Conservation (phyloP, 2,888 invertebrate species). For the Xylocampa areola region DNA sequence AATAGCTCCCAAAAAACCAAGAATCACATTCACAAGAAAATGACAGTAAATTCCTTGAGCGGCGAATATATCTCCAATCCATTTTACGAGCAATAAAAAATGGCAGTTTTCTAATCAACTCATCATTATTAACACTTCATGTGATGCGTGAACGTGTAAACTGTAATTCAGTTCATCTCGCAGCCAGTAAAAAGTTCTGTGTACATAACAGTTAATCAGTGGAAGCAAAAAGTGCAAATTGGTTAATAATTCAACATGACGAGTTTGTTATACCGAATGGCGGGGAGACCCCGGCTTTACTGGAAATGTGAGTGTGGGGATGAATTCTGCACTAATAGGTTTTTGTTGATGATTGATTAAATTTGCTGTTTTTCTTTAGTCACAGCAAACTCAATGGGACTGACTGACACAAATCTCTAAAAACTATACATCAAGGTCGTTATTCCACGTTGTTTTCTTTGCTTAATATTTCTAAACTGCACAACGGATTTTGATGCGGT, state of each 20-base stretch:
- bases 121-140: conserved; percentile 38
- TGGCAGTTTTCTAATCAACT: conserved; percentile 49
- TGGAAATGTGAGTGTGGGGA: conserved; percentile 10
- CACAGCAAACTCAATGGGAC: too few species aligned
- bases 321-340: conserved; percentile 14
- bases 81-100: conserved; percentile 33
- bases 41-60: conserved; percentile 49
- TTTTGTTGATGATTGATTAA: too few species aligned
- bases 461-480: too few species aligned
- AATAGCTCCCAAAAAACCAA: not conserved
- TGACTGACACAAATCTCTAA: too few species aligned
- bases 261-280: conserved; percentile 52
- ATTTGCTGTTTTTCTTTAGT: too few species aligned
- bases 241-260: conserved; percentile 56
- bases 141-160: conserved; percentile 54
- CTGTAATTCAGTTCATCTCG: conserved; percentile 56
- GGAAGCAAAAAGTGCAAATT: conserved; percentile 55
- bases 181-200: conserved; percentile 41
- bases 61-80: conserved; percentile 40
- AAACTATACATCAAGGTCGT: too few species aligned
- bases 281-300: conserved; percentile 22
- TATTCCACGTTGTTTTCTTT: too few species aligned
- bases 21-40: conserved; percentile 30
- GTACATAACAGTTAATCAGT: conserved; percentile 50
- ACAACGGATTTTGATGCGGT: too few species aligned